Conservation (phyloP, 1,140 invertebrate species). For the Acyrthosiphon pisum region DNA sequence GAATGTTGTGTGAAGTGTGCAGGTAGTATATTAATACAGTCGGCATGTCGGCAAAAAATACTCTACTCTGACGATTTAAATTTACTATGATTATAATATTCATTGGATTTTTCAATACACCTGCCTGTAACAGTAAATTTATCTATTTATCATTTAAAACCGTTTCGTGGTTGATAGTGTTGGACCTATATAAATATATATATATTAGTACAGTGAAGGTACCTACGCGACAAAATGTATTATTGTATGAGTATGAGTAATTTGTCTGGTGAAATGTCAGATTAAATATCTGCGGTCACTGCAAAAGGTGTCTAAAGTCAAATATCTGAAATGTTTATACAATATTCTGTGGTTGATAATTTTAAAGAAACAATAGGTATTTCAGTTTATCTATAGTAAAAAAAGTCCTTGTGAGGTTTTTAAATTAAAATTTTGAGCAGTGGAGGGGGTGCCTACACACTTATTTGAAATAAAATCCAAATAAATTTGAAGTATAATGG, state of each 20-base stretch:
- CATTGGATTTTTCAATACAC: no score
- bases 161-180: no score
- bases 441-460: not conserved
- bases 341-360: not conserved
- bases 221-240: no score
- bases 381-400: not conserved
- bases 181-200: no score
- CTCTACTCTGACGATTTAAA: not conserved
- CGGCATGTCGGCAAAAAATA: not conserved
- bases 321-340: not conserved
- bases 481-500: no score
- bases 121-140: no score
- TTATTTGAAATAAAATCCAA: no score
- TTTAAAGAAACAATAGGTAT: not conserved
- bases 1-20: not conserved
- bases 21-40: no score
- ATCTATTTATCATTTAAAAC: no score
- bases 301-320: not conserved
- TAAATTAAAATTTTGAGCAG: not conserved
- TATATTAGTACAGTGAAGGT: no score
- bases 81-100: not conserved
- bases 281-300: not conserved
- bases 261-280: not conserved
- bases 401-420: not conserved
- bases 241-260: no score